phyloP scores from a whole-genome alignment of 2,888 invertebrate species.

The Cylloceria caligata region DNA sequence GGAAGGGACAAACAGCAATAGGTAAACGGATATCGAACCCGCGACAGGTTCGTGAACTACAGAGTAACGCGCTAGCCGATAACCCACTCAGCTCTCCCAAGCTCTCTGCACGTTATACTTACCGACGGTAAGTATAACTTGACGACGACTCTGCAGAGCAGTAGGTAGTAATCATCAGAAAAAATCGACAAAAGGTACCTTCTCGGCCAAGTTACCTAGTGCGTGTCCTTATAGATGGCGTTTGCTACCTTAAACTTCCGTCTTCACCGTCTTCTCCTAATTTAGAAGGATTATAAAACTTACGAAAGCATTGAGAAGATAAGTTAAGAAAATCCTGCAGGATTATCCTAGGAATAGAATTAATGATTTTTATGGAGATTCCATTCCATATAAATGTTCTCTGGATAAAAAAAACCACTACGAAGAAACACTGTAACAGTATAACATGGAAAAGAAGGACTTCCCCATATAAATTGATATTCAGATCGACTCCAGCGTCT shows the following conservation, averaged over 20 bases:
- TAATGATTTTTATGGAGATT: neutral
- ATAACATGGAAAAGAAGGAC: neutral
- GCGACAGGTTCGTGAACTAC: neutral
- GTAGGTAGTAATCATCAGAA: too few species aligned
- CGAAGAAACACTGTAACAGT: neutral
- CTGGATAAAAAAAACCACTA: neutral
- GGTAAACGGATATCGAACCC: neutral
- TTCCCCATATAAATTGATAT: slow-evolving; percentile 28
- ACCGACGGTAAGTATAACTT: neutral
- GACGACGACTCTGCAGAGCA: too few species aligned
- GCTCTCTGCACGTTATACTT: neutral
- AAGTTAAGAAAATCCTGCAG: neutral
- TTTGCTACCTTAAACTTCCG: neutral
- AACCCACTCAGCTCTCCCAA: neutral
- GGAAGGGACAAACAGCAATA: too few species aligned
- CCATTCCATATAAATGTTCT: neutral
- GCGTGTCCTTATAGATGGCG: neutral
- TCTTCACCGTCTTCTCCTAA: neutral
- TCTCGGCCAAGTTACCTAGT: neutral
- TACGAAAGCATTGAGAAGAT: neutral
- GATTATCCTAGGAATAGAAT: neutral
- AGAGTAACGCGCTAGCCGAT: neutral
- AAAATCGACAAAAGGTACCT: neutral
- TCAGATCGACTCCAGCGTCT: neutral
- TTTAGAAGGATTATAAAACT: neutral